Conservation (phyloP, 2,797 vertebrate species). For the Sebastes paucispinis region DNA sequence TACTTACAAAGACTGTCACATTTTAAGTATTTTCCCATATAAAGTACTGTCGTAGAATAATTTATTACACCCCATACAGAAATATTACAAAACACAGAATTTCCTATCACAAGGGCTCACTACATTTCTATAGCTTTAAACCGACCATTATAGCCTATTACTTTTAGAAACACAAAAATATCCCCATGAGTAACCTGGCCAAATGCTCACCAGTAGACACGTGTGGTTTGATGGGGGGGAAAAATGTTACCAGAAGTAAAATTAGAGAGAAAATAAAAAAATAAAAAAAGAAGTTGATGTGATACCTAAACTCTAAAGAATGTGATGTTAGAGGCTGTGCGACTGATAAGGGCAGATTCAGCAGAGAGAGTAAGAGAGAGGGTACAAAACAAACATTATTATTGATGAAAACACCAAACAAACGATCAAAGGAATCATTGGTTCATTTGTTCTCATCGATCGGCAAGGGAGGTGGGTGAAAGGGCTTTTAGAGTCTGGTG, state of each 20-base stretch:
- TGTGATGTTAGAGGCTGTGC: slow-evolving; percentile 1
- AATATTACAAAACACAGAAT: slow-evolving; percentile 83
- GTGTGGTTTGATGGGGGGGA: slow-evolving; percentile 25
- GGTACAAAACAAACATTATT: slow-evolving; percentile 50
- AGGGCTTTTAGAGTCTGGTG: slow-evolving; percentile 61
- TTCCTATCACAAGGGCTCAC: slow-evolving; percentile 72
- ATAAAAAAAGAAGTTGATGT: neutral
- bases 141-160: slow-evolving; percentile 55
- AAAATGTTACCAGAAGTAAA: neutral
- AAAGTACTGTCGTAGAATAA: slow-evolving; percentile 84
- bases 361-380: neutral
- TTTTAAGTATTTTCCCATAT: slow-evolving; percentile 82
- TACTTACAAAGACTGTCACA: slow-evolving; percentile 88
- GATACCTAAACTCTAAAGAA: slow-evolving; percentile 12
- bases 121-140: slow-evolving; percentile 75
- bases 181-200: slow-evolving; percentile 46
- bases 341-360: slow-evolving; percentile 8
- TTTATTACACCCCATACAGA: slow-evolving; percentile 86
- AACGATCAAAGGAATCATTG: slow-evolving; percentile 62
- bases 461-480: slow-evolving; percentile 53
- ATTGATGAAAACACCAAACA: slow-evolving; percentile 65
- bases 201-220: slow-evolving; percentile 34
- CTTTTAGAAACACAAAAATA: slow-evolving; percentile 60
- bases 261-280: neutral
- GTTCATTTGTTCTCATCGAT: slow-evolving; percentile 71